A percentile compares a stretch with the other conserved stretches of the same genome.
Evolutionary conservation across 2,113 vertebrate species (phyloP).

Genomic region (Corythornis cristatus): DNA sequence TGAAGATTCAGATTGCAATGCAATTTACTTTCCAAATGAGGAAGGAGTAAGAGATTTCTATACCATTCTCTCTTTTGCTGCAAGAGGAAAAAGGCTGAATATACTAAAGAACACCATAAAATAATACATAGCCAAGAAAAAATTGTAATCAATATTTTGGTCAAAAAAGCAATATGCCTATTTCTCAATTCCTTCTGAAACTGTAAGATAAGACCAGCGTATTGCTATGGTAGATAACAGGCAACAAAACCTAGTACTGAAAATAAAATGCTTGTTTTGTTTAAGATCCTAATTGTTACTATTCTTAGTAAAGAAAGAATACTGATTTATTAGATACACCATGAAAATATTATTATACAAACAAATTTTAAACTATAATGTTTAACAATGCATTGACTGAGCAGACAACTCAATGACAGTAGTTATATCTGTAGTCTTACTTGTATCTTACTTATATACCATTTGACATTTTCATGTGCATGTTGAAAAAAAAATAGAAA

Average conservation of each 20-base stretch:
- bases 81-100: neutral
- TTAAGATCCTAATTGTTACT: neutral
- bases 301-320: neutral
- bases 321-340: neutral
- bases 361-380: neutral
- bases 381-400: neutral
- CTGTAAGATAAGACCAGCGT: neutral
- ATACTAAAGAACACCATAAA: neutral
- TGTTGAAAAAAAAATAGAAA: neutral
- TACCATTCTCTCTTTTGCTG: neutral
- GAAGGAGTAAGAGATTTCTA: neutral
- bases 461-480: neutral
- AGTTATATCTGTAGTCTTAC: neutral
- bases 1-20: neutral
- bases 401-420: neutral
- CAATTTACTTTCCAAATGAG: neutral
- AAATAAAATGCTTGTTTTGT: neutral
- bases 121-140: neutral
- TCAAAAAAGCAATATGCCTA: neutral
- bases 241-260: neutral
- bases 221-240: neutral
- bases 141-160: neutral
- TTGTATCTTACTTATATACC: neutral
- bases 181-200: neutral
- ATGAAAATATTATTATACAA: neutral